Base-by-base conservation (phyloP, 1,140 invertebrate species). In the Drosophila sp. region DNA sequence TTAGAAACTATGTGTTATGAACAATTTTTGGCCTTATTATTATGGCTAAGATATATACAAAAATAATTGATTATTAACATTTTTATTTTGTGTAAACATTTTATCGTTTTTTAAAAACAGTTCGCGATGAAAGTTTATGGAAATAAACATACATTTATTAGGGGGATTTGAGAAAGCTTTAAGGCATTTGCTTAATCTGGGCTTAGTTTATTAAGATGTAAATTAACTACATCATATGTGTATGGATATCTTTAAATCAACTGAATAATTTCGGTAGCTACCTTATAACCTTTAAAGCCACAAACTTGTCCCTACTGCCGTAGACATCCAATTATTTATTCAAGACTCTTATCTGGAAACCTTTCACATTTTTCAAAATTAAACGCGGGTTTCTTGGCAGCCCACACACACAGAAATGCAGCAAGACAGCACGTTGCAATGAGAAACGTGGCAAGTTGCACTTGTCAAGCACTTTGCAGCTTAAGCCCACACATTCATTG, bases 381-480 rank as follows among this genome's bases (percentile, higher is more conserved):
- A 46, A 62, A 56, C 45, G 48, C 34, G 45, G 41, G 46, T 63
- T 63, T 65, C n/a, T 32, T n/a, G 16, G 36, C 11, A 13, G 32
- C 50, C 32, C 73, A 61, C 54, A 67, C 36, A 25, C 7, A n/a
- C 32, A 36, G 16, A 14, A 53, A 53, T 9, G 46, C 56, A 56
- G 32, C 56, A 58, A 5, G 13, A 13, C 25, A 11, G 0, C 43
- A 14, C 45, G 59, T 34, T 78, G 80, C 80, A 78, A 69, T 78
- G 73, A 67, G 64, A 82, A 78, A 58, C 54, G 70, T 61, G 54
- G 46, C 79, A 72, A 75, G 70, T 71, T 81, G 80, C 79, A 74
- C 79, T 83, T 83, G 79, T 75, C 76, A 83, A 62, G 57, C 80
- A 82, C 70, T 81, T 82, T 27, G 54, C 43, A 51, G 27, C 57